Evolutionary conservation across 92 coral and sea anemone genomes (phyloP).

Genomic region (Nematostella vectensis): DNA sequence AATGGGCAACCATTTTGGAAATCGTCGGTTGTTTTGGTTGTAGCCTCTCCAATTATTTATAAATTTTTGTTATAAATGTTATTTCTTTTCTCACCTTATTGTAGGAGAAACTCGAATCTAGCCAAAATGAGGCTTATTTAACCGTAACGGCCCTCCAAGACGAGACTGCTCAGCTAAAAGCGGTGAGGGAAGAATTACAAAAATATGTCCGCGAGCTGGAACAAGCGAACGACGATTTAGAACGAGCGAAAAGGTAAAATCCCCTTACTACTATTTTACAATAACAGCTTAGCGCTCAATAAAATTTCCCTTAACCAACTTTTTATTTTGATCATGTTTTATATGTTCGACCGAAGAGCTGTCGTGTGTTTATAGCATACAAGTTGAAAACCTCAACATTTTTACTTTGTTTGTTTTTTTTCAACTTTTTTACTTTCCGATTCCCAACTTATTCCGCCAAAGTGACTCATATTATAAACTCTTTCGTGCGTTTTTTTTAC

Average conservation of each 20-base stretch:
- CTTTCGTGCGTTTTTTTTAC: no score
- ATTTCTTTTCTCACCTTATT: constrained; percentile 1
- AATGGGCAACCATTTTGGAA: constrained; percentile 21
- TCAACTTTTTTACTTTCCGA: no score
- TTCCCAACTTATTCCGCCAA: no score
- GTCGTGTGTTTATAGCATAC: no score
- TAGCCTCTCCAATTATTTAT: neutral
- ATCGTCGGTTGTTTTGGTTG: constrained; percentile 6
- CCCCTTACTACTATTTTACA: no score
- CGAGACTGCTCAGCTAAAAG: constrained; percentile 94
- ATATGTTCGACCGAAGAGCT: no score
- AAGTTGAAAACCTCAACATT: no score
- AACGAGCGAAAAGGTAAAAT: constrained; percentile 90
- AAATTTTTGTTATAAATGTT: neutral
- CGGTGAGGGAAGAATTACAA: constrained; percentile 91
- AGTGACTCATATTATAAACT: no score
- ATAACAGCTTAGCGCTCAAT: no score
- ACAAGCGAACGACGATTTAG: constrained; percentile 97
- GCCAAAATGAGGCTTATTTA: constrained; percentile 93
- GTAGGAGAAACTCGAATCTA: constrained; percentile 95
- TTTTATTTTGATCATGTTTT: no score
- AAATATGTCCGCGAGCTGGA: constrained; percentile 98
- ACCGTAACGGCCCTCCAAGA: constrained; percentile 95
- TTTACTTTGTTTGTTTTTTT: no score
- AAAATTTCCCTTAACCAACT: no score